phyloP scores from a whole-genome alignment of 2,113 vertebrate species.

The Colius striatus region DNA sequence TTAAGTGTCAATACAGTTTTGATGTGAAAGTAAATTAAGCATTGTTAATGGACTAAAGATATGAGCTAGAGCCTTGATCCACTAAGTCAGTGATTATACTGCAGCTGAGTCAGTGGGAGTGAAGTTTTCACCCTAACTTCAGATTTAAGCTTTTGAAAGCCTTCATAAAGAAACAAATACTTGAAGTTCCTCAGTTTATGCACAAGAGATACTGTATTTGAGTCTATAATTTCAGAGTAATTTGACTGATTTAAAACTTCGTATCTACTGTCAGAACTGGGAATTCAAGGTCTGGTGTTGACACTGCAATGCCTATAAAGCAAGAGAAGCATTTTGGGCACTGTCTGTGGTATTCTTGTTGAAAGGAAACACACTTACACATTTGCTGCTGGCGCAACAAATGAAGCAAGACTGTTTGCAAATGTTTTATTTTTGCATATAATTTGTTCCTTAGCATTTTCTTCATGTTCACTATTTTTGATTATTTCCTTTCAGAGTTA shows the following conservation, averaged over 20 bases:
- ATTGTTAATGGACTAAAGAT: not conserved
- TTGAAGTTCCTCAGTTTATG: not conserved
- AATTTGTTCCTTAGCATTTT: not conserved
- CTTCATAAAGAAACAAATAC: not conserved
- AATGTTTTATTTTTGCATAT: not conserved
- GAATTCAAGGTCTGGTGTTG: not conserved
- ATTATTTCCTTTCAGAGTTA: not conserved
- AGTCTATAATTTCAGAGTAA: not conserved
- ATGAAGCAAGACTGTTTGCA: not conserved
- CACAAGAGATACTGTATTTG: not conserved
- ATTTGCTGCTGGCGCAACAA: not conserved
- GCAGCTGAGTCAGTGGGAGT: rapidly evolving
- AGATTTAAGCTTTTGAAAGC: not conserved
- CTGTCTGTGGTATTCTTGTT: not conserved
- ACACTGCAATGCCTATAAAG: not conserved
- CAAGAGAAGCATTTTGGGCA: not conserved
- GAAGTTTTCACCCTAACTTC: not conserved
- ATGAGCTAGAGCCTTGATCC: not conserved
- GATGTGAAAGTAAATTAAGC: not conserved
- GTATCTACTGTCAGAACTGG: not conserved
- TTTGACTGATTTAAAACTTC: not conserved
- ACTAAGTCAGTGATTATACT: not conserved
- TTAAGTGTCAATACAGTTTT: not conserved
- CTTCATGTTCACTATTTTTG: not conserved
- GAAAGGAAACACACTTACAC: not conserved